Evolutionary conservation across 2,113 vertebrate genomes (phyloP).

Genomic region (Myocastor coypus): DNA sequence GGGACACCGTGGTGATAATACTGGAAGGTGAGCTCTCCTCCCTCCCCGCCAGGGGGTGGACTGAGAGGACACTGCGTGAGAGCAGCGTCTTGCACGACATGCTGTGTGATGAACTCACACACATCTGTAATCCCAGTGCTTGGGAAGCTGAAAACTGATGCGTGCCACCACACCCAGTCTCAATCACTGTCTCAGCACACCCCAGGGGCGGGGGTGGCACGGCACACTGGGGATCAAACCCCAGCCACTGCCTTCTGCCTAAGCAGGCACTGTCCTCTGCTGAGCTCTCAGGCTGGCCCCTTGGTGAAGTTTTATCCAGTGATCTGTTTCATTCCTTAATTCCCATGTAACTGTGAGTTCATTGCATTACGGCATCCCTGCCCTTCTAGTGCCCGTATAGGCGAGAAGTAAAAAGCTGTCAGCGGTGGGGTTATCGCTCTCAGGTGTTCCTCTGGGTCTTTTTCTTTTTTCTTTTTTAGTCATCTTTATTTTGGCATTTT

Average conservation of each 20-base stretch:
- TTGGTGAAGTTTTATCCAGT: background rate
- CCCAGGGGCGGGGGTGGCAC: no score
- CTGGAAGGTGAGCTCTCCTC: constrained; percentile 92
- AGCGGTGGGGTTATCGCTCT: background rate
- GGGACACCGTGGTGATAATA: constrained; percentile 95
- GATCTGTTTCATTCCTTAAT: constrained; percentile 39
- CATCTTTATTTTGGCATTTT: background rate
- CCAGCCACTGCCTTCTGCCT: no score
- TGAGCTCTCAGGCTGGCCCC: background rate
- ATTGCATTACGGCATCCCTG: background rate
- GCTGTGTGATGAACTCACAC: no score
- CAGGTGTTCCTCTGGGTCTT: background rate
- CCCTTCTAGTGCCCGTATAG: constrained; percentile 3
- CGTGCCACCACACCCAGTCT: no score
- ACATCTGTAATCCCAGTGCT: no score
- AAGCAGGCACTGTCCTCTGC: no score
- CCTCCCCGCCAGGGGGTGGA: background rate
- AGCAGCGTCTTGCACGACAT: background rate
- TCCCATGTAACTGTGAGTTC: constrained; percentile 27
- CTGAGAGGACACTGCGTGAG: background rate
- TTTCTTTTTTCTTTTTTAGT: background rate
- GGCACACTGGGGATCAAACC: no score
- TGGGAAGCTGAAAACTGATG: no score
- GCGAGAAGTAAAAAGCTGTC: constrained; percentile 34
- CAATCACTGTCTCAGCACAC: no score